Base-by-base conservation (phyloP, 2,113 vertebrate genomes). In the Rhagologus leucostigma region DNA sequence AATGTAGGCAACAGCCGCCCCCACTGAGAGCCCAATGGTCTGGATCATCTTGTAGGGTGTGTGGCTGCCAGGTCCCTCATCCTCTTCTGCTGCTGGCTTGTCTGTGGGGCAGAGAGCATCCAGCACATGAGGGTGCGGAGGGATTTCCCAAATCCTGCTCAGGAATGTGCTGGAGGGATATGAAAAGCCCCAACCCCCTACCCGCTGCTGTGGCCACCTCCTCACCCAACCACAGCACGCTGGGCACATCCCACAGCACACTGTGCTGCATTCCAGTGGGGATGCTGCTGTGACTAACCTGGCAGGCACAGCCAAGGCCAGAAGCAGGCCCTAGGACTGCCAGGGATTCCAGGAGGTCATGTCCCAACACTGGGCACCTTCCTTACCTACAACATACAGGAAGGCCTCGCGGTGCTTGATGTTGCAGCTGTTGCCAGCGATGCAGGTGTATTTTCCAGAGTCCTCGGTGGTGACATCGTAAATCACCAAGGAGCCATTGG, bases 1-100 rank as follows among this genome's bases (percentile, higher is more conserved):
- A 75, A 99, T 99, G 96, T 99, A 99, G 21, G 99, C 99, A 68
- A 99, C 99, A 0, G 99, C 99, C 0, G 99, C 99, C 0, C 99
- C 99, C 95, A 99, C 99, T 0, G 99, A 99, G 65, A 99, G 98
- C 11, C 99, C 99, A 3, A 99, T 99, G 80, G 99, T 99, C 97
- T 99, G 99, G 98, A 99, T 99, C 99, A 99, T 99, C 98, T 99
- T 99, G 90, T 99, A 99, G 6, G 99, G 99, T 3, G 99, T 99
- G 89, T 97, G 98, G 90, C 97, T 99, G 21, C 97, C 98, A 0
- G 95, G 97, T 2, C 93, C 97, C 3, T 97, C 96, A 0, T 96
- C 94, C 26, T 69, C 84, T 20, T 94, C 89, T 2, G 56, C 95
- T 57, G 94, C 30, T 0, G 99, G 99, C 90, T 99, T 99, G 49